phyloP scores from a whole-genome alignment of 1,140 invertebrate species.

The Caenorhabditis elegans region DNA sequence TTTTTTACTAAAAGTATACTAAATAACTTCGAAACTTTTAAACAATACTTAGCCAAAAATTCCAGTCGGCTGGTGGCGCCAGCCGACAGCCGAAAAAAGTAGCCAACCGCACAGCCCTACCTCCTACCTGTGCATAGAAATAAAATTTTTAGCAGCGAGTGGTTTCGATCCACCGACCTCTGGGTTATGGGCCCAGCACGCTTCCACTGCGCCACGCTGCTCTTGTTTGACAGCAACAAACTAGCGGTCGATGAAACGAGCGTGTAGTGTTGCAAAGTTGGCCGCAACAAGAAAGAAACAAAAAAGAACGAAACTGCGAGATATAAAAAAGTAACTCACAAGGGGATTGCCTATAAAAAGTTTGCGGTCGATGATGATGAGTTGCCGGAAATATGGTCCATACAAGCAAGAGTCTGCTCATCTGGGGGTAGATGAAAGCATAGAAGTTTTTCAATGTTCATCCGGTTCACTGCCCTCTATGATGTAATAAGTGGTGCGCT shows the following conservation, averaged over 20 bases:
- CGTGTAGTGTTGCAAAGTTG: too few species aligned
- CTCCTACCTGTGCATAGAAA: too few species aligned
- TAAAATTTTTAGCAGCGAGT: constrained; percentile 77
- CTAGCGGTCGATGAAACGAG: too few species aligned
- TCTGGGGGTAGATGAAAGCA: neutral
- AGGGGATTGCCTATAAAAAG: neutral
- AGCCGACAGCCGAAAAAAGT: too few species aligned
- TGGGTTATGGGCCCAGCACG: constrained; percentile 97
- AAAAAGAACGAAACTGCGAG: neutral
- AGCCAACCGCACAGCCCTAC: too few species aligned
- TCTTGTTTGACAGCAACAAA: too few species aligned
- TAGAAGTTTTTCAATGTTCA: constrained; percentile 1
- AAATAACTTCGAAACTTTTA: too few species aligned
- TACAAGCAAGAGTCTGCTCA: constrained; percentile 19
- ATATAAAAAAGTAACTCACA: neutral
- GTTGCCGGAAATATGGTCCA: neutral
- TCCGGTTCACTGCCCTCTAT: constrained; percentile 19
- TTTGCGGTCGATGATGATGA: neutral
- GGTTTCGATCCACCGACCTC: constrained; percentile 94
- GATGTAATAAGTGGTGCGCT: constrained; percentile 17
- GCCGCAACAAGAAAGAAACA: neutral
- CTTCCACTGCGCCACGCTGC: constrained; percentile 55
- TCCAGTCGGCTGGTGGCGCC: too few species aligned
- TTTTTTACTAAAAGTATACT: too few species aligned
- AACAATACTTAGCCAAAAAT: too few species aligned